Conservation (phyloP, 2,113 vertebrate genomes). For the Sterna hirundo region DNA sequence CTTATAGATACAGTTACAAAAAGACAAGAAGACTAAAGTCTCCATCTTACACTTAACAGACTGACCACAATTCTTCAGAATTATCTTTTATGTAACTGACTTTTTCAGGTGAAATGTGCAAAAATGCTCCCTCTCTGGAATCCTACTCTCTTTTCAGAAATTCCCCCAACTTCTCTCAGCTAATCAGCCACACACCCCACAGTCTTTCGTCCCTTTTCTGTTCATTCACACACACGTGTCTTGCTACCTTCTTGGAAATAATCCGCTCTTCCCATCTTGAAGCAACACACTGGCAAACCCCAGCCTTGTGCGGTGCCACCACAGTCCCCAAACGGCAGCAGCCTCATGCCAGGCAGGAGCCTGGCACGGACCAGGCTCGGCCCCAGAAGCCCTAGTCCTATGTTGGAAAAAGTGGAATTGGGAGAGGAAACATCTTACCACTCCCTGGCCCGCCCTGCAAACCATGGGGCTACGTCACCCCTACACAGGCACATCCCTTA, state of each 20-base stretch:
- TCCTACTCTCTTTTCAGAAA: background rate
- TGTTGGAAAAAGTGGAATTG: background rate
- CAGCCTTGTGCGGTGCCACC: background rate
- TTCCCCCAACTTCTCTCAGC: background rate
- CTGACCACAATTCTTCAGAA: background rate
- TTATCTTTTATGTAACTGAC: background rate
- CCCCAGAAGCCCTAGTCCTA: background rate
- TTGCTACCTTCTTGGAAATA: background rate
- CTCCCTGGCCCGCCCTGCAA: background rate
- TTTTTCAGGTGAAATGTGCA: background rate
- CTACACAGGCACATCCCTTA: background rate
- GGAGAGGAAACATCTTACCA: background rate
- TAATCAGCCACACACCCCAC: accelerated
- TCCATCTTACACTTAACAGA: background rate
- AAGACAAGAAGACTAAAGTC: background rate
- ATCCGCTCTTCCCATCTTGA: background rate
- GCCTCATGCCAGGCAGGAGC: background rate
- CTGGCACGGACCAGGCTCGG: accelerated
- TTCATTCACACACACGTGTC: accelerated
- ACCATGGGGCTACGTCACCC: background rate
- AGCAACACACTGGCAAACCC: background rate
- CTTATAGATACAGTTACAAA: background rate
- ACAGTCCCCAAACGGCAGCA: background rate
- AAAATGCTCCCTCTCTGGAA: background rate
- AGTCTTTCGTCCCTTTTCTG: background rate